Base-by-base conservation (phyloP, 2,888 invertebrate species). In the Brachycybe producta region DNA sequence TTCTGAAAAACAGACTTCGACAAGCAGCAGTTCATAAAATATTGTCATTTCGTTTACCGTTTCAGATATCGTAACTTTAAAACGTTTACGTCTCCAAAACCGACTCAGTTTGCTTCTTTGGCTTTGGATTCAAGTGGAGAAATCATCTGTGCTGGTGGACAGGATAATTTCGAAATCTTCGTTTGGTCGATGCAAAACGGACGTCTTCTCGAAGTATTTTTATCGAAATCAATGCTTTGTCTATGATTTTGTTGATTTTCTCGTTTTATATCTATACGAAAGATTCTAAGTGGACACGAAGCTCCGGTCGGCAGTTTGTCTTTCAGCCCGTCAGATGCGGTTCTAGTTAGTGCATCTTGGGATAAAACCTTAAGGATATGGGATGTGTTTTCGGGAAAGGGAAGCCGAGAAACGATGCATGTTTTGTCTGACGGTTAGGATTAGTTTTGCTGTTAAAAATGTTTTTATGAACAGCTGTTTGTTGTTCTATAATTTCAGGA, bases 171-270 rank as follows among this genome's bases (percentile, higher is more conserved):
- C 69, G 90, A 95, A 62, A 82, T 98, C 56, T 97, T 79, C 71
- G 71, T 99, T 19, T 99, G 97, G 97, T 91, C 91, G 4, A 73
- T 97, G 62, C 86, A 94, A 70, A 80, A 86, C 39, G 97, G 97
- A 2, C 78, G 82, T 56, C 72, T 99, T 1, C 67, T 98, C 23
- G 97, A 97, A 71, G 84, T 83, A 58, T 62, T 65, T 52, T 61
- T 26, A 5, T 7, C 21, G 24, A 7, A 5, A 34, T 32, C 5
- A 1, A 21, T 13, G 13, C 13, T 23, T 13, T 35, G 4, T 54
- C 49, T 44, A 51, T 35, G 30, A 42, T 53, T 34, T 26, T 42
- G 26, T 28, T 27, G 2, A 39, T 47, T 36, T 38, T 17, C 30
- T 40, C 32, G 30, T 8, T 3, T 36, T 43, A 11, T 46, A 7